Base-by-base conservation (phyloP, 2,113 vertebrate genomes). In the Callipepla californica region DNA sequence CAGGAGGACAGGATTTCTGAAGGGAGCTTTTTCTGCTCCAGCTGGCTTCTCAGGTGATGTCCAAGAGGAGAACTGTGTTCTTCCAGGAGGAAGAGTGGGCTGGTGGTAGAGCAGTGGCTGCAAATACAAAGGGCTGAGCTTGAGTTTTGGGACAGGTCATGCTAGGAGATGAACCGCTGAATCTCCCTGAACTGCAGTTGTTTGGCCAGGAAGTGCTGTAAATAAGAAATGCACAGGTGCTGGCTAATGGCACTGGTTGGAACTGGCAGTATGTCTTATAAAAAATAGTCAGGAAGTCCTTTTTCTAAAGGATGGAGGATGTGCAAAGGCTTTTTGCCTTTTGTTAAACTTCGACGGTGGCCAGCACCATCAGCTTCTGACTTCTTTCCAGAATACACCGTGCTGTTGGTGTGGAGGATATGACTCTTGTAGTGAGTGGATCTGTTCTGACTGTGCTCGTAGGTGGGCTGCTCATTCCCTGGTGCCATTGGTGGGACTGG, bases 401-500 rank as follows among this genome's bases (percentile, higher is more conserved):
- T n/a, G 44, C 50, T 48, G 30, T 59, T 10, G 30, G 6, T 65
- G 34, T 59, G 38, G 63, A 80, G 84, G 76, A 61, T 2, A 20
- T 53, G 36, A 72, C 23, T 19, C 73, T 25, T 72, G 13, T 19
- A 61, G 19, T 55, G 30, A 80, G 44, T 17, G 44, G 44, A 44
- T 44, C 44, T 44, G 44, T 44, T 61, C 30, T 38, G 38, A 6
- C 13, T 13, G 19, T 40, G 8, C 32, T 40, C 0, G 0, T 23
- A 50, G 79, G 12, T 19, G 9, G 25, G 55, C 25, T n/a, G 57
- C 44, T 59, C 10, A 40, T 67, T 65, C 25, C 21, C 19, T 36
- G 17, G 14, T 80, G 80, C n/a, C 63, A 68, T 21, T 0, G 0
- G 36, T 45, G 58, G 42, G 53, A 53, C 40, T 80, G 0, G 0